Base-by-base conservation (phyloP, 2,113 vertebrate genomes). In the Cinclus cinclus region DNA sequence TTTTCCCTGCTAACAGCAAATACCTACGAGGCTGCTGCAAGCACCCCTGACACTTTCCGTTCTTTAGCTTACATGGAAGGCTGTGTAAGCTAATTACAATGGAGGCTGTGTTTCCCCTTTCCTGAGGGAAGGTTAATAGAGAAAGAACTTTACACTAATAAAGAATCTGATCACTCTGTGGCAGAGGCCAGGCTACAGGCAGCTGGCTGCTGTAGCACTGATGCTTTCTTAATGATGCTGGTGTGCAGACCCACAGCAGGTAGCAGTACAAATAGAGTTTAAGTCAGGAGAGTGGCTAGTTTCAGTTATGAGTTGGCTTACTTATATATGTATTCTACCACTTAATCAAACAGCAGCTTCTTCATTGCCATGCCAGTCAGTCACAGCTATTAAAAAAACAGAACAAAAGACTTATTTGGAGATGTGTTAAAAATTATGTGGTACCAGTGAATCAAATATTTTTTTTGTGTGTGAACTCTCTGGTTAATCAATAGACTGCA, bases 101-200 rank as follows among this genome's bases (percentile, higher is more conserved):
- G 92, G 58, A 50, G 84, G 50, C 50, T 3, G 0, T 41, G 68
- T 78, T 95, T 78, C 89, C 79, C 83, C 79, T 94, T 88, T 95
- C 90, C 93, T 83, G 52, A 77, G 79, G 94, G 94, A 94, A 95
- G 93, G 79, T 90, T 89, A 94, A 94, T n/a, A 74, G 84, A 79
- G 59, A 93, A 90, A 80, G 71, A 90, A 77, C 64, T 85, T 86
- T 70, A 90, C 3, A 3, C 71, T 95, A 88, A 85, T 77, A 59
- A 76, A 85, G 84, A 83, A 63, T 35, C 67, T 0, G 5, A 83
- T 44, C 67, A 33, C 35, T 7, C 1, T n/a, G 68, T 78, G 85
- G 94, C 87, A 88, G 67, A 85, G 94, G 81, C 59, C 75, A 52
- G 63, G 60, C 78, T 70, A 74, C 4, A 23, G 83, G 74, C 82